phyloP scores from a whole-genome alignment of 2,113 vertebrate species.

The Tamias sibiricus region DNA sequence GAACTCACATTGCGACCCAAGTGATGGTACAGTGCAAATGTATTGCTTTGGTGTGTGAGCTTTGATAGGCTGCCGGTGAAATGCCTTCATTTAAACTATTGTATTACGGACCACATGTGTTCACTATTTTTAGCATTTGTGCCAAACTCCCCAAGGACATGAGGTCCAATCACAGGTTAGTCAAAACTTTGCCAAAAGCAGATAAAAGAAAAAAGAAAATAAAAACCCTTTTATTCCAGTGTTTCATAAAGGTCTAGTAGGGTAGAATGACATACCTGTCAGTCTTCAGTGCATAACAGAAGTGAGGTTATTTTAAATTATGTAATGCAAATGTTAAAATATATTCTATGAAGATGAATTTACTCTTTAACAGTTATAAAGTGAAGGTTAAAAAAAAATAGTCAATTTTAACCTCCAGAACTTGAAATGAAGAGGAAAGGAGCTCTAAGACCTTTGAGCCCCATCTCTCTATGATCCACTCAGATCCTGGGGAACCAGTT shows the following conservation, averaged over 20 bases:
- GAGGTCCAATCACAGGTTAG: conserved; percentile 46
- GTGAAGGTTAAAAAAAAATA: not conserved
- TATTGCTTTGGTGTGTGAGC: not conserved
- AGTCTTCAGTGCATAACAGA: conserved; percentile 67
- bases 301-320: conserved; percentile 62
- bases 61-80: not conserved
- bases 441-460: not conserved
- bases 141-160: conserved; percentile 24
- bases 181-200: conserved; percentile 11
- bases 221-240: conserved; percentile 29
- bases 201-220: not conserved
- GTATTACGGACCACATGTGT: not conserved
- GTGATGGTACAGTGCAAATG: not conserved
- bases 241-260: conserved; percentile 38
- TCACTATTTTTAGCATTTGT: conserved; percentile 25
- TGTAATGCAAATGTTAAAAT: conserved; percentile 70
- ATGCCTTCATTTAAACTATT: not conserved
- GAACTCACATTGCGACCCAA: not conserved
- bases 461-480: not conserved
- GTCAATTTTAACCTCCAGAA: not conserved
- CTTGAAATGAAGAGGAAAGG: not conserved
- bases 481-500: not conserved
- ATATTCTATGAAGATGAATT: no score
- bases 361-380: not conserved
- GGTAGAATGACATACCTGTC: conserved; percentile 58